Evolutionary conservation across 2,113 vertebrate species (phyloP).

Genomic region (Oryctolagus cuniculus): mOryCun1.1 NC_091444.1:96287001-96287500

Average conservation of each 20-base stretch:
- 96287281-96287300: not conserved
- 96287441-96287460: not conserved
- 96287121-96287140: not conserved
- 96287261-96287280: not conserved
- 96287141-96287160: not conserved
- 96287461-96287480: not conserved
- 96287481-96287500: not conserved
- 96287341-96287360: too few species aligned
- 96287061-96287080: not conserved
- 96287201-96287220: not conserved
- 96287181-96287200: not conserved
- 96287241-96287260: not conserved
- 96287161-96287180: too few species aligned
- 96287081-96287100: not conserved
- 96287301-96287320: too few species aligned
- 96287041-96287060: not conserved
- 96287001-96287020: not conserved
- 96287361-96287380: too few species aligned
- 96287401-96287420: not conserved
- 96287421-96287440: not conserved
- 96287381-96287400: not conserved
- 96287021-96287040: not conserved
- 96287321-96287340: too few species aligned
- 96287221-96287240: not conserved
- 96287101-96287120: not conserved